phyloP scores from a whole-genome alignment of 64 coral and sea anemone genomes.

The Stichodactyla mertensii region DNA sequence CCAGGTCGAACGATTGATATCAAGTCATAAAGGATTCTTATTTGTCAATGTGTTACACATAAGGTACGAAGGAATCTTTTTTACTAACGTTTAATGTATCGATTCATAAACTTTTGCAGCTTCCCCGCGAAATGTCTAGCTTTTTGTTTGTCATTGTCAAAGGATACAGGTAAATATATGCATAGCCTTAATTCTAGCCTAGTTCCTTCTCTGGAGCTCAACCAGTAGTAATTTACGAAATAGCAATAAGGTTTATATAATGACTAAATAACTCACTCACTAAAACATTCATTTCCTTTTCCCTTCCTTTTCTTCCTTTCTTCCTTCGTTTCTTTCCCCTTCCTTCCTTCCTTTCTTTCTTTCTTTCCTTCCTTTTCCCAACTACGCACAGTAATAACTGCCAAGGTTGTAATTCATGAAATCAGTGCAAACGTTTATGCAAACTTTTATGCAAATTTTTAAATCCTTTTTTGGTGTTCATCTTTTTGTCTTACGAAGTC shows the following conservation, averaged over 20 bases:
- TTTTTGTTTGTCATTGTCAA: conserved; percentile 21
- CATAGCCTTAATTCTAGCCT: background rate
- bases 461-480: background rate
- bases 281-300: too few relatives aligned
- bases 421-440: too few relatives aligned
- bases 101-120: conserved; percentile 12
- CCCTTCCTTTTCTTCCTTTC: too few relatives aligned
- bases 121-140: conserved; percentile 10
- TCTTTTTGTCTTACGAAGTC: background rate
- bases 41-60: conserved; percentile 21
- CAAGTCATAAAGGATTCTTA: conserved; percentile 25
- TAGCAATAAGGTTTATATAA: too few relatives aligned
- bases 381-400: too few relatives aligned
- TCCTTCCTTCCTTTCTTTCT: too few relatives aligned
- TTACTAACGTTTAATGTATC: background rate
- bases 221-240: too few relatives aligned
- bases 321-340: too few relatives aligned
- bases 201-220: background rate
- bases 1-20: conserved; percentile 25
- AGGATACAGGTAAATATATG: conserved; percentile 19
- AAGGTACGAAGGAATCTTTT: background rate
- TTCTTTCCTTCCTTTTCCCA: too few relatives aligned
- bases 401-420: too few relatives aligned
- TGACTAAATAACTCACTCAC: too few relatives aligned
- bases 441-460: background rate